Base-by-base conservation (phyloP, 2,888 invertebrate species). In the Cephus pulcher region DNA sequence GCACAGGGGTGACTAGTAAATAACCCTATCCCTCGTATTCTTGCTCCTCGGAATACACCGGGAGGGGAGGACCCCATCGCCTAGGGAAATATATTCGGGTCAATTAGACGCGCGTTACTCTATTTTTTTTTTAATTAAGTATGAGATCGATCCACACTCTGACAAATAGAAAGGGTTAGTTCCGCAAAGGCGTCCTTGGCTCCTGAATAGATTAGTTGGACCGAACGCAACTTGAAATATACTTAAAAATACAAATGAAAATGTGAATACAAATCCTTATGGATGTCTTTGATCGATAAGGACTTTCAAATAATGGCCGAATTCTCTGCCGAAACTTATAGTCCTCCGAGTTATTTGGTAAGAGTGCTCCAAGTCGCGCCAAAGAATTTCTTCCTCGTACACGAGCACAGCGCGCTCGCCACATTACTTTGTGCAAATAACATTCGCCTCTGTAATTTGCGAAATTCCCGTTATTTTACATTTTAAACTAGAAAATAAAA, bases 401-500 rank as follows among this genome's bases (percentile, higher is more conserved):
- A 56, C 56, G 56, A 56, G 56, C 56, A 56, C 56, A 56, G 82
- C 83, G 84, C 85, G 86, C 84, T 84, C 79, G 82, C 82, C 81
- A 84, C 84, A 85, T 87, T 88, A 87, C 85, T 87, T 86, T 88
- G 84, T 88, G 85, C 86, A 86, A 87, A 87, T 86, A 89, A 85
- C 84, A 85, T 82, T 82, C 76, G 83, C 81, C 78, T 82, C 79
- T 78, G 84, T 84, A 86, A 86, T 86, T 88, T 86, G 86, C 85
- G 84, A 88, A 88, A 89, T 89, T 86, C 85, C 84, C 85, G 86
- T 88, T 86, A 87, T 87, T 89, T 86, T 84, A 87, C 83, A 89
- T 89, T 89, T 88, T 86, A 86, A 87, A 87, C 86, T 86, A 83
- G 86, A 87, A 88, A 88, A 89, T 88, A 86, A 89, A 89, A 86